Conservation (phyloP, 2,888 invertebrate genomes). For the Leptinotarsa tumamoca region DNA sequence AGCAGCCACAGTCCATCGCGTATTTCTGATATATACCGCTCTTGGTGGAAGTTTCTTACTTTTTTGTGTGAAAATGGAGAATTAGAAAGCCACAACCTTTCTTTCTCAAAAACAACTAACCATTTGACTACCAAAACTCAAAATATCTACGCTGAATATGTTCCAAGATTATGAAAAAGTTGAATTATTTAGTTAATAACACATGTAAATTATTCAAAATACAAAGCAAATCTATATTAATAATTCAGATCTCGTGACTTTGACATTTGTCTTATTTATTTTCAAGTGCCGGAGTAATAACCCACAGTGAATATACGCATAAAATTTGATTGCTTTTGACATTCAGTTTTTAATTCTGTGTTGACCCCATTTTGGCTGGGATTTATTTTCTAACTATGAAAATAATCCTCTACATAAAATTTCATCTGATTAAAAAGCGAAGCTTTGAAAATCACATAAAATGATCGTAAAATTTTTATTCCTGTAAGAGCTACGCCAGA, state of each 20-base stretch:
- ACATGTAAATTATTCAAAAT: background rate
- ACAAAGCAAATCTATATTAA: background rate
- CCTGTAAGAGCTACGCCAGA: conserved; percentile 22
- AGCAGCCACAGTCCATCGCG: no score
- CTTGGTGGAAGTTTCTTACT: no score
- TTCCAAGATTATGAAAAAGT: no score
- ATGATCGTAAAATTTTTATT: conserved; percentile 25
- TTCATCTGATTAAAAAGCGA: conserved; percentile 9
- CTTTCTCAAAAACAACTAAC: no score
- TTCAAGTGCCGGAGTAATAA: background rate
- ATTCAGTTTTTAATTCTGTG: background rate
- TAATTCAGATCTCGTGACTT: no score
- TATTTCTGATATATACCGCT: no score
- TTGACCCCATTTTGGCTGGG: background rate
- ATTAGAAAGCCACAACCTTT: no score
- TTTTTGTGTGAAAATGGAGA: no score
- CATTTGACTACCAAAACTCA: no score
- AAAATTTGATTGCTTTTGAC: background rate
- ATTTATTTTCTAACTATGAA: background rate
- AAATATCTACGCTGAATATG: no score
- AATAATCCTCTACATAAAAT: background rate
- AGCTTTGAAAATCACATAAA: conserved; percentile 17
- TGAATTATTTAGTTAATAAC: no score
- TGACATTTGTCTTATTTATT: no score
- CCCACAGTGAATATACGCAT: background rate